Evolutionary conservation across 2,888 invertebrate genomes (phyloP).

Genomic region (Microctonus aethiopoides): DNA sequence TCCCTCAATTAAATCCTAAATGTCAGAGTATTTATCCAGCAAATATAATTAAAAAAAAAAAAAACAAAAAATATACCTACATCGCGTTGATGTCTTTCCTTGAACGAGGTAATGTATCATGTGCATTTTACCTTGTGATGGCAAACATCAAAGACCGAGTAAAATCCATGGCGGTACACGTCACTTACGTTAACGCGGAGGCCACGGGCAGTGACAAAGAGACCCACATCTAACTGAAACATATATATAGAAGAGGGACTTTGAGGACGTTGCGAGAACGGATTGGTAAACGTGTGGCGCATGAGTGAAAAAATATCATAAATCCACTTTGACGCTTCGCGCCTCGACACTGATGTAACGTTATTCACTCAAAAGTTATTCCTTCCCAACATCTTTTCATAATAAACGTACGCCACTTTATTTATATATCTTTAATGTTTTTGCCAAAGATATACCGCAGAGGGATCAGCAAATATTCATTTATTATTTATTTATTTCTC

Average conservation of each 20-base stretch:
- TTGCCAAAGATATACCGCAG: constrained; percentile 16
- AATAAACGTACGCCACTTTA: constrained; percentile 60
- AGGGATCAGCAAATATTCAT: constrained; percentile 35
- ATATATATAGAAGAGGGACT: background rate
- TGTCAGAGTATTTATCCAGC: background rate
- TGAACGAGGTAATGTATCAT: constrained; percentile 46
- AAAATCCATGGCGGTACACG: constrained; percentile 37
- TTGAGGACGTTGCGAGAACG: background rate
- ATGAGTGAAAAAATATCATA: constrained; percentile 62
- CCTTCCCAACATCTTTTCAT: constrained; percentile 50
- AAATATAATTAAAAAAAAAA: background rate
- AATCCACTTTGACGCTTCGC: constrained; percentile 63
- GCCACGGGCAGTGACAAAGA: constrained; percentile 34
- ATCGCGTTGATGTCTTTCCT: constrained; percentile 22
- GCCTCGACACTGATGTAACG: constrained; percentile 58
- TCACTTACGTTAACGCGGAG: constrained; percentile 31
- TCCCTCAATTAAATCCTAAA: constrained; percentile 37
- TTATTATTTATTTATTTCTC: constrained; percentile 10
- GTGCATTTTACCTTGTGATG: constrained; percentile 44
- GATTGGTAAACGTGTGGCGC: background rate
- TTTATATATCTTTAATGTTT: constrained; percentile 26
- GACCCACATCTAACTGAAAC: constrained; percentile 33
- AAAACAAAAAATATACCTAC: constrained; percentile 16
- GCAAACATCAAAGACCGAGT: constrained; percentile 57
- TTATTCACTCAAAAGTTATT: constrained; percentile 32